phyloP scores from a whole-genome alignment of 2,888 invertebrate genomes.

The Lasioglossum vierecki region DNA sequence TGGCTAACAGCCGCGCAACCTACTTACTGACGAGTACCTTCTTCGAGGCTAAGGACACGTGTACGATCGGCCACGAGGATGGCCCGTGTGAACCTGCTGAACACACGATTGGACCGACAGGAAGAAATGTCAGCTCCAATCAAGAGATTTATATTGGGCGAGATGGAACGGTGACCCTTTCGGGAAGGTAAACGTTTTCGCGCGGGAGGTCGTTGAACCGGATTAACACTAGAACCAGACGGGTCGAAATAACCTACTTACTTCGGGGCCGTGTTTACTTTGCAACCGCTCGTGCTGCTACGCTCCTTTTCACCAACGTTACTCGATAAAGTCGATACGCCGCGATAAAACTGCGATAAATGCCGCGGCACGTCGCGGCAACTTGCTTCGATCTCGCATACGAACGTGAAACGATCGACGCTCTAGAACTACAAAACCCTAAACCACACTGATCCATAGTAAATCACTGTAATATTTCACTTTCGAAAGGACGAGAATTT shows the following conservation, averaged over 20 bases:
- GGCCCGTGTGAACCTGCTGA: constrained; percentile 47
- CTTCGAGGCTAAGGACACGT: constrained; percentile 48
- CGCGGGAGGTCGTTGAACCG: constrained; percentile 8
- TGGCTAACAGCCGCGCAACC: constrained; percentile 50
- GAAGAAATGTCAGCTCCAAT: constrained; percentile 52
- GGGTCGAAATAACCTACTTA: constrained; percentile 6
- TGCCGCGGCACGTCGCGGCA: neutral
- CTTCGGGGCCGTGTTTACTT: neutral
- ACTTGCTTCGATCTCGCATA: neutral
- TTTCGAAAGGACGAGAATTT: no score
- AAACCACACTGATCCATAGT: neutral
- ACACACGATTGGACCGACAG: constrained; percentile 31
- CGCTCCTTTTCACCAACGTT: neutral
- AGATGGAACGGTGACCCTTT: constrained; percentile 35
- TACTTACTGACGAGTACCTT: constrained; percentile 59
- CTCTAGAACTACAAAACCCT: neutral
- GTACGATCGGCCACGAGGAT: constrained; percentile 36
- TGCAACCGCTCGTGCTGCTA: neutral
- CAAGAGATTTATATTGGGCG: constrained; percentile 50
- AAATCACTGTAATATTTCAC: neutral
- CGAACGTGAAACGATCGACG: neutral
- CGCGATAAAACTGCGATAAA: neutral
- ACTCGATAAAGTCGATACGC: neutral
- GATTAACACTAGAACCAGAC: neutral
- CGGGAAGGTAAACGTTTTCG: constrained; percentile 21